Evolutionary conservation across 2,797 vertebrate species (phyloP), one percentile per base, ranked within the genome.

Genomic region (Euphonia xanthogaster): DNA sequence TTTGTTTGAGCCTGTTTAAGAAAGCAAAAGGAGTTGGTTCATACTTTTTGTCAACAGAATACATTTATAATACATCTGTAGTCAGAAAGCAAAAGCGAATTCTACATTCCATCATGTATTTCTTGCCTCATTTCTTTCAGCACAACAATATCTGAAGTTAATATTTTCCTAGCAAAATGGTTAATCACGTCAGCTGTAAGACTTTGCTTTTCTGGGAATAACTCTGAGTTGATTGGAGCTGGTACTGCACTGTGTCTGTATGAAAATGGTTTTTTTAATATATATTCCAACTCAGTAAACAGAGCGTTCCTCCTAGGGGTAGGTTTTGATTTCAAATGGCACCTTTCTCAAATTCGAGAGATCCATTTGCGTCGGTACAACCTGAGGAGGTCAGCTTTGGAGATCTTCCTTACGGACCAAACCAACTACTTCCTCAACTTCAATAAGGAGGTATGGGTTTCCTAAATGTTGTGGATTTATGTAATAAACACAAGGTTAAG

Each of bases 351-450:
- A 97, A 98, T 99, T 96, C 97, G 99, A 92, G 99, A 99, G 97
- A 98, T 99, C 90, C 99, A 99, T 96, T 98, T 99, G 80, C 98
- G 99, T 39, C 98, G 99, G 35, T 99, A 99, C 81, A 99, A 99
- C 93, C 98, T 99, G 80, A 98, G 99, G 3, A 99, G 99, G 86
- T 99, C 99, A 0, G 99, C 99, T 63, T 97, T 99, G 96, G 99
- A 99, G 97, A 99, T 99, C 97, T 99, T 99, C 97, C 99, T 99
- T 93, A 99, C 99, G 24, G 99, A 99, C 95, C 99, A 99, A 94
- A 99, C 99, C 80, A 99, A 99, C 96, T 99, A 99, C 94, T 99
- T 99, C 95, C 98, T 99, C 75, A 99, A 99, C 98, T 99, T 99
- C 92, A 99, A 98, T 97, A 99, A 99, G 83, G 99, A 99, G 98